Evolutionary conservation across 2,888 invertebrate genomes (phyloP).

Genomic region (Euzetes globulus): DNA sequence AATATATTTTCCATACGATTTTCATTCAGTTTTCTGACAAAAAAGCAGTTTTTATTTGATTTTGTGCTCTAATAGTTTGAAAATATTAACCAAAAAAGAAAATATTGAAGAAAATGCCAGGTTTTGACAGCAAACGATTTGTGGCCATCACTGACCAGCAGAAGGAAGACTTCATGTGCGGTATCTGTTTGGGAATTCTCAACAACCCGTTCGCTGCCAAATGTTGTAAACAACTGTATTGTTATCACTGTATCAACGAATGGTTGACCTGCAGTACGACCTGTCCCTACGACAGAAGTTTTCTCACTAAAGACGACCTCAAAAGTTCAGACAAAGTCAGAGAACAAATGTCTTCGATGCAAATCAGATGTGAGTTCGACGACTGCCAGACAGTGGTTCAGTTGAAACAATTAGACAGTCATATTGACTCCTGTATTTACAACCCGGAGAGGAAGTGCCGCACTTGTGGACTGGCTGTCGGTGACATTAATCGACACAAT

Average conservation of each 20-base stretch:
- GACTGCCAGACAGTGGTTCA: not conserved
- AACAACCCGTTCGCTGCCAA: conserved; percentile 18
- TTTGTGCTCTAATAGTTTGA: not conserved
- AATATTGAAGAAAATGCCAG: not conserved
- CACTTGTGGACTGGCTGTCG: not conserved
- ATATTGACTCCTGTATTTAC: not conserved
- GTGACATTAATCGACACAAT: conserved; percentile 10
- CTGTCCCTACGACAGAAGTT: conserved; percentile 6
- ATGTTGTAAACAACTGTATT: conserved; percentile 16
- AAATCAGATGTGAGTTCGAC: conserved; percentile 9
- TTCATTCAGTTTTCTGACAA: not conserved
- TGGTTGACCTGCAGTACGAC: conserved; percentile 18
- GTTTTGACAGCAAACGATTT: conserved; percentile 27
- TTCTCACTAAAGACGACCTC: not conserved
- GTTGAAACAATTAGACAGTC: not conserved
- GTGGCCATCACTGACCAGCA: not conserved
- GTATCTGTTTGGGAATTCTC: conserved; percentile 10
- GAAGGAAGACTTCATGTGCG: conserved; percentile 17
- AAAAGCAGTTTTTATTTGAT: not conserved
- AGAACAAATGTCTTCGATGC: not conserved
- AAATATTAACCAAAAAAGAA: not conserved
- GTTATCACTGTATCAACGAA: conserved; percentile 5
- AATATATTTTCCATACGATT: too few species aligned
- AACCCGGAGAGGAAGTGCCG: conserved; percentile 16
- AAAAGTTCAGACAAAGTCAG: not conserved